Evolutionary conservation across 2,888 invertebrate genomes (phyloP), one percentile per base, ranked within the genome.

Genomic region (Keiferia lycopersicella): DNA sequence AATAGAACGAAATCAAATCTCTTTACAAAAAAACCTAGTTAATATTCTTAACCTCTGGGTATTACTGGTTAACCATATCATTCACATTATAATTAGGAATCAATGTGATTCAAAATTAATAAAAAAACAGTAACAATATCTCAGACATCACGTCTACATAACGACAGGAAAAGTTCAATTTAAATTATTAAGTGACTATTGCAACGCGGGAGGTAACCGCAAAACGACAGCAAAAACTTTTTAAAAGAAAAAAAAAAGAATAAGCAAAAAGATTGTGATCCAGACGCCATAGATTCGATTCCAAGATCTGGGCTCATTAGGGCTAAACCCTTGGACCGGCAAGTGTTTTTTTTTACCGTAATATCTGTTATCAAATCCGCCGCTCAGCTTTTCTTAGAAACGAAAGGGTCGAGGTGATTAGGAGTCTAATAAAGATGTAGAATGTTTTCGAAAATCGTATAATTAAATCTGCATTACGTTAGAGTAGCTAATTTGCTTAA

Each of bases 241-340:
- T 22, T 26, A 45, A 60, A n/a, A 64, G 67, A 66, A 66, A 70
- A 67, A 69, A 63, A 66, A 67, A 69, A 63, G 65, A 67, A 67
- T 62, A 51, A 60, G 51, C 56, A 63, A 65, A 64, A 66, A 69
- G 62, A 67, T 64, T 67, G 62, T 64, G 66, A 64, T 66, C 58
- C 65, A 62, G 66, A 63, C 60, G 65, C 63, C 69, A 70, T 69
- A 70, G 73, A 73, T 72, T 69, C 69, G 68, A 67, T 65, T 64
- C 64, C 51, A 16, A 66, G 70, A 69, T 73, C 30, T 45, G 68
- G 71, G 70, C 68, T 71, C 71, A 74, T 74, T 74, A 73, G 64
- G 62, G 67, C 68, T 62, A 67, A 70, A 72, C 69, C 69, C 72
- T 68, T 64, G 62, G 66, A 68, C 64, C 63, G 70, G 72, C 69